Base-by-base conservation (phyloP, 1,140 invertebrate species). In the Hermatobates lingyangjiaoensis region DNA sequence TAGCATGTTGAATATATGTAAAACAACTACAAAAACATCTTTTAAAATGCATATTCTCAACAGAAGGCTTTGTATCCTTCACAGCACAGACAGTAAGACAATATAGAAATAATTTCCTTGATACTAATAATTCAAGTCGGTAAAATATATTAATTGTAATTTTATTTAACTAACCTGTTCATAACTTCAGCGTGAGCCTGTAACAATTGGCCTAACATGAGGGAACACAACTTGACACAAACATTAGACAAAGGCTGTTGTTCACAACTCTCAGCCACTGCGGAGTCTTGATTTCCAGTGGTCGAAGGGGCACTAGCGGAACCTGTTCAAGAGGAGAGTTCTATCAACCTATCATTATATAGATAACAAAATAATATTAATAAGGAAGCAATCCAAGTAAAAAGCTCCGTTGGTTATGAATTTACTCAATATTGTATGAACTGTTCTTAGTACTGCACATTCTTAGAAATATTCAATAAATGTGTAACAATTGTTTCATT, bases 191-290 rank as follows among this genome's bases (percentile, higher is more conserved):
- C 69, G 30, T 83, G 79, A 5, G 82, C 82, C 52, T 81, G 76
- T 2, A 79, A 68, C 44, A 87, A 67, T 60, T 84, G 82, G 18
- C 75, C 72, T 59, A 83, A 80, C 48, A 87, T 77, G 24, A 83
- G 66, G 1, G 77, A 75, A 63, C 81, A 83, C 21, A 86, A 70
- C 56, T 80, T 76, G 38, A 76, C 79, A 62, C 80, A 85, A 12
- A 82, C 78, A 61, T 77, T 64, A 54, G 71, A 62, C 30, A 52
- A 53, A n/a, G n/a, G n/a, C n/a, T n/a, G n/a, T n/a, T n/a, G n/a
- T n/a, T n/a, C n/a, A n/a, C n/a, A n/a, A n/a, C n/a, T n/a, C 47
- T 44, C 23, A 54, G 47, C 23, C 38, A 24, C 2, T 26, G 21
- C 15, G 42, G 30, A 26, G 7, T 24, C 38, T 40, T 28, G 25